A percentile compares a stretch with the other conserved stretches of the same genome.
Evolutionary conservation across 2,113 vertebrate genomes (phyloP).

Genomic region (Acanthisitta chloris): DNA sequence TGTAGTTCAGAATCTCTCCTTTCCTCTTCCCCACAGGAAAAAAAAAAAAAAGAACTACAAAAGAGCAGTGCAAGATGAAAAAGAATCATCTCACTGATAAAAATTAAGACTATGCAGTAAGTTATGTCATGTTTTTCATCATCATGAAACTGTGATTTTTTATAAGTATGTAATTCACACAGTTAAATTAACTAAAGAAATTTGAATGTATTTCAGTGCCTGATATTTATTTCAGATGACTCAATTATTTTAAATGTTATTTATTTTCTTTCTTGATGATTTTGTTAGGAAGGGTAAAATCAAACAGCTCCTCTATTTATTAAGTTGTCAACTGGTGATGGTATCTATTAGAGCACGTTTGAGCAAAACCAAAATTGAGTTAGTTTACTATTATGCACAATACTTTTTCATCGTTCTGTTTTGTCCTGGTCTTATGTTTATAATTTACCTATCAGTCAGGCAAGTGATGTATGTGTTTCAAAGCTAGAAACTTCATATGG

Average conservation of each 20-base stretch:
- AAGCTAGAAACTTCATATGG: not conserved
- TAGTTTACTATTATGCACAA: not conserved
- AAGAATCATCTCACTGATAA: not conserved
- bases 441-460: not conserved
- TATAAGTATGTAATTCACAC: not conserved
- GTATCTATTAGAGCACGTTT: not conserved
- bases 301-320: not conserved
- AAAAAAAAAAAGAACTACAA: not conserved
- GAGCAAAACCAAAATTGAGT: not conserved
- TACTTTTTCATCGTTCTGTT: not conserved
- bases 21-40: not conserved
- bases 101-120: not conserved
- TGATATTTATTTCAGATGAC: not conserved
- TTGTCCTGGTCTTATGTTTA: not conserved
- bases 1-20: not conserved
- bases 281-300: not conserved
- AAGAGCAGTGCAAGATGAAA: not conserved
- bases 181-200: not conserved
- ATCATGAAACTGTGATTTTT: not conserved
- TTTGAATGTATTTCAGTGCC: not conserved
- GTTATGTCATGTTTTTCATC: not conserved
- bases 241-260: not conserved
- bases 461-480: not conserved
- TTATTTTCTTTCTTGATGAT: not conserved
- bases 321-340: not conserved